phyloP scores from a whole-genome alignment of 2,797 vertebrate genomes.

The Typhlichthys subterraneus region DNA sequence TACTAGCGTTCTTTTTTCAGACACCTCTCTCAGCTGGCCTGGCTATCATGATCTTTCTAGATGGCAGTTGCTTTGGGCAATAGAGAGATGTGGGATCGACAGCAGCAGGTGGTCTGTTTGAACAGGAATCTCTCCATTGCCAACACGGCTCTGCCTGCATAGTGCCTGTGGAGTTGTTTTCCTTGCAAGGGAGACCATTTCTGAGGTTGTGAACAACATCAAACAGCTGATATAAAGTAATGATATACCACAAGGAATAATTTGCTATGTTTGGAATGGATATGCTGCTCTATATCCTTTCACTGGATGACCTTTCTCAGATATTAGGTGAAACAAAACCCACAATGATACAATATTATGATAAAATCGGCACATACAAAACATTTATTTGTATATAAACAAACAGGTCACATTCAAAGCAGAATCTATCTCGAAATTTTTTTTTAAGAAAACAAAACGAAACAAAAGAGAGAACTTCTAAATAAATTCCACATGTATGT shows the following conservation, averaged over 20 bases:
- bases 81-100: conserved; percentile 60
- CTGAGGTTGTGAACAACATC: conserved; percentile 34
- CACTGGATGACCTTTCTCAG: background rate
- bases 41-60: conserved; percentile 65
- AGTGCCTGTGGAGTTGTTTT: conserved; percentile 40
- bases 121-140: conserved; percentile 10
- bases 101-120: conserved; percentile 71
- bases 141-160: conserved; percentile 34
- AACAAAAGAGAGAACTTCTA: background rate
- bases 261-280: background rate
- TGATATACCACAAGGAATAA: background rate
- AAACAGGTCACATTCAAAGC: too few relatives aligned
- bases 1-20: conserved; percentile 75
- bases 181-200: conserved; percentile 19
- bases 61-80: conserved; percentile 69
- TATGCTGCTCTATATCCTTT: background rate
- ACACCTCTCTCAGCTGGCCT: conserved; percentile 72
- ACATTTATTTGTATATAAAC: background rate
- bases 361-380: background rate
- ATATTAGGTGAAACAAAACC: background rate
- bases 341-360: background rate
- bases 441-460: background rate
- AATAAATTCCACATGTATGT: conserved; percentile 33
- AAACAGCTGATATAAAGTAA: conserved; percentile 20
- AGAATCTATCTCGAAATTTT: background rate